These are phyloP conservation scores for Hoplostethus atlanticus DNA, from an alignment of 2,797 vertebrate species.

Conservation along the genomic window DNA sequence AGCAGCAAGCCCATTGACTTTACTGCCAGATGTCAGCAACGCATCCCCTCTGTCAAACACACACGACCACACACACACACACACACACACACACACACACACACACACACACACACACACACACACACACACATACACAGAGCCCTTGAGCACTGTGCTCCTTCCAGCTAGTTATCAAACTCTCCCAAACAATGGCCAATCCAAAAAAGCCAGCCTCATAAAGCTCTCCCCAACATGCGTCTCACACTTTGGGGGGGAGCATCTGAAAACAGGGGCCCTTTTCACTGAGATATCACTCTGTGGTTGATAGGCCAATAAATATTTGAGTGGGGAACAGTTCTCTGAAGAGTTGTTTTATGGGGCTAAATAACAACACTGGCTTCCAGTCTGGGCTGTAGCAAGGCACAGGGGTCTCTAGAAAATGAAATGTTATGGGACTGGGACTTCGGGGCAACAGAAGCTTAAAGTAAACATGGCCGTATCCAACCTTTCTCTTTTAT, in stretches of 20 bases:
- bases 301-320: constrained; percentile 76
- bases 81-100: constrained; percentile 42
- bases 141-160: constrained; percentile 66
- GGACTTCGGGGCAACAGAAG: constrained; percentile 64
- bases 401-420: constrained; percentile 42
- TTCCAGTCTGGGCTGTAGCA: constrained; percentile 40
- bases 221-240: constrained; percentile 10
- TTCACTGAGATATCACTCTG: constrained; percentile 49
- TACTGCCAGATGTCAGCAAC: constrained; percentile 39
- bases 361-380: constrained; percentile 68
- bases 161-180: constrained; percentile 57
- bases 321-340: constrained; percentile 66
- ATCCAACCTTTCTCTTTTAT: constrained; percentile 38
- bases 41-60: constrained; percentile 4
- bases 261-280: constrained; percentile 51
- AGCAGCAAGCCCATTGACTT: constrained; percentile 38
- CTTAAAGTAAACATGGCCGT: constrained; percentile 62
- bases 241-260: constrained; percentile 29
- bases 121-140: constrained; percentile 43
- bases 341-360: constrained; percentile 69
- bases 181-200: constrained; percentile 52
- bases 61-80: too few species aligned
- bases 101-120: constrained; percentile 54
- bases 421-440: constrained; percentile 70
- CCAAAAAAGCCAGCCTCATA: constrained; percentile 38